Evolutionary conservation across 2,113 vertebrate genomes (phyloP), one percentile per base, ranked within the genome.

Genomic region (Scartelaos histophorus): DNA sequence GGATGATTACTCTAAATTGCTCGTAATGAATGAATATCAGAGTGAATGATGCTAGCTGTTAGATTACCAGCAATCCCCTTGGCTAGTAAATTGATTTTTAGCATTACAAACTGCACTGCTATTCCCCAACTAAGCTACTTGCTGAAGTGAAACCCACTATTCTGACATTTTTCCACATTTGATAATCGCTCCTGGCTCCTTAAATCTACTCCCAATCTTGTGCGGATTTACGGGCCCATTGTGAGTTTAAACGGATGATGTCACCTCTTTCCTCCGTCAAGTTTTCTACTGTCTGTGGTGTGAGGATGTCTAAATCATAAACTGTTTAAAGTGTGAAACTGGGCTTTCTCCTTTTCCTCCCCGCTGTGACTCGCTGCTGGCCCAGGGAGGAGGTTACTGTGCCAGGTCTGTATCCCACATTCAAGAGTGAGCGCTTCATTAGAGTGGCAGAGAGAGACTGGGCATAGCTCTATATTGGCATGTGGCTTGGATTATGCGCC

Each of bases 401-500:
- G 77, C 83, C 84, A 85, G 74, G 82, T 84, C 74, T 86, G 73
- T 70, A 82, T 82, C 72, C 62, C 76, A 76, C 71, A 64, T 35
- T 16, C 67, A 53, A 61, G 66, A 79, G 38, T 29, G 29, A 75
- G 71, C 58, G 76, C 79, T 75, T 85, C 79, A 85, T 90, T 89
- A 89, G 67, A 78, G 56, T 67, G 72, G 82, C 60, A 77, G 76
- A 85, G 70, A 88, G 70, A 88, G 81, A 90, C 83, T 71, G 78
- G 84, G 81, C 86, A 85, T 67, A 62, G 78, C n/a, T 17, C 70
- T 83, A 67, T 83, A 67, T 84, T 84, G 82, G 89, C 89, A 90
- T 87, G 90, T 90, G 88, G 85, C 84, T 89, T 90, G 56, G 68
- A 87, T 90, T 89, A 90, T 67, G 66, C 70, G 81, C 82, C 86